Base-by-base conservation (phyloP, 2,888 invertebrate genomes). In the Aphidoletes aphidimyza region DNA sequence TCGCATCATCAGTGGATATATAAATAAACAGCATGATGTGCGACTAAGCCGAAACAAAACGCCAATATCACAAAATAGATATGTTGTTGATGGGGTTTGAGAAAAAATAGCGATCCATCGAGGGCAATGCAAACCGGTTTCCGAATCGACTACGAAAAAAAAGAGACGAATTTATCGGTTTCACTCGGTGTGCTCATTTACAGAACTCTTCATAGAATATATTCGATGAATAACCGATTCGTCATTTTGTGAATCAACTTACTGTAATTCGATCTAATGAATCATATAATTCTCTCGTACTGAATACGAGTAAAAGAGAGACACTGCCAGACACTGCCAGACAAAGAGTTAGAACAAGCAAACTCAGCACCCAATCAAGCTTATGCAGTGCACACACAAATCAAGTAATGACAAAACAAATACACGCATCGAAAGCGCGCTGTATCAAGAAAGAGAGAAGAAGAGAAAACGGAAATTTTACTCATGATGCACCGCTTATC, bases 61-160 rank as follows among this genome's bases (percentile, higher is more conserved):
- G n/a, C 47, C 14, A 30, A 69, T 2, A 69, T 17, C 11, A 14
- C 69, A 26, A 14, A 3, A 26, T 54, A 54, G 5, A 54, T 22
- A 54, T 6, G 22, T 22, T 69, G 6, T 17, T 17, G 19, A 54
- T 69, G 69, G 19, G 47, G 9, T 17, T 47, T 47, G 9, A 47
- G 47, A 69, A 30, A 69, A 69, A 69, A 69, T 69, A 69, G 14
- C 69, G 30, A 69, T 14, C 69, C 26, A 69, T 69, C 30, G 69
- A 69, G 17, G 34, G 69, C 69, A 69, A 30, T 69, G 69, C 34
- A 69, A 69, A 69, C 69, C 69, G 69, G 69, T 69, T 69, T 54
- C 3, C 2, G 47, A 17, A 47, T 47, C 47, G 39, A 17, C 54
- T 5, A 22, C n/a, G 2, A 8, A n/a, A 26, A 26, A 14, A 69